These are phyloP conservation scores for Globodera rostochiensis DNA, from an alignment of 1,140 invertebrate genomes.

Conservation along the genomic window DNA sequence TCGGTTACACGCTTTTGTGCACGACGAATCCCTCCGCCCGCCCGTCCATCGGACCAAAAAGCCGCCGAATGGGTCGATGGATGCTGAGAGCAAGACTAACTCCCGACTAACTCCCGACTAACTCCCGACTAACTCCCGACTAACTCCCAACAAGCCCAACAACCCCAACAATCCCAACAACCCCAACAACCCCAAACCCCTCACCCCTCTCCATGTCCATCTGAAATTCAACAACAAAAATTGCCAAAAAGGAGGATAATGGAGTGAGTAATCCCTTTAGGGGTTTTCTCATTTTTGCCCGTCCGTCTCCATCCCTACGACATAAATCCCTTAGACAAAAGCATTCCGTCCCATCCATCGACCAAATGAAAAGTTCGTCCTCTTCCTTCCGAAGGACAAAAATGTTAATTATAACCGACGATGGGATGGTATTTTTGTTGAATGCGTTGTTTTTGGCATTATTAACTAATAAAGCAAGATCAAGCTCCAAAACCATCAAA, in stretches of 20 bases:
- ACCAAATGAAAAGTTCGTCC: neutral
- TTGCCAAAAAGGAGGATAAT: neutral
- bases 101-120: too few relatives aligned
- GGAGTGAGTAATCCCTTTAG: neutral
- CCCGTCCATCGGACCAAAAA: neutral
- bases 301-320: neutral
- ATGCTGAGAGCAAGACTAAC: neutral
- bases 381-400: neutral
- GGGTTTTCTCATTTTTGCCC: neutral
- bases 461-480: too few relatives aligned
- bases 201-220: neutral
- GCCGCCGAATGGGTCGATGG: neutral
- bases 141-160: too few relatives aligned
- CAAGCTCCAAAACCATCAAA: too few relatives aligned
- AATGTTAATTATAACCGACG: neutral
- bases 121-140: too few relatives aligned
- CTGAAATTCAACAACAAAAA: neutral
- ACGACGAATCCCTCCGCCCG: too few relatives aligned
- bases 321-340: neutral
- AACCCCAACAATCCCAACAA: too few relatives aligned
- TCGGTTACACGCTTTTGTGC: too few relatives aligned
- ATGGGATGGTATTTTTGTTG: neutral
- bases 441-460: too few relatives aligned
- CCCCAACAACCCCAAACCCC: too few relatives aligned
- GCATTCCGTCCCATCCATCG: neutral